Conservation (phyloP, 53 echinoderm and acorn worm genomes). For the Echinarachnius parma region DNA sequence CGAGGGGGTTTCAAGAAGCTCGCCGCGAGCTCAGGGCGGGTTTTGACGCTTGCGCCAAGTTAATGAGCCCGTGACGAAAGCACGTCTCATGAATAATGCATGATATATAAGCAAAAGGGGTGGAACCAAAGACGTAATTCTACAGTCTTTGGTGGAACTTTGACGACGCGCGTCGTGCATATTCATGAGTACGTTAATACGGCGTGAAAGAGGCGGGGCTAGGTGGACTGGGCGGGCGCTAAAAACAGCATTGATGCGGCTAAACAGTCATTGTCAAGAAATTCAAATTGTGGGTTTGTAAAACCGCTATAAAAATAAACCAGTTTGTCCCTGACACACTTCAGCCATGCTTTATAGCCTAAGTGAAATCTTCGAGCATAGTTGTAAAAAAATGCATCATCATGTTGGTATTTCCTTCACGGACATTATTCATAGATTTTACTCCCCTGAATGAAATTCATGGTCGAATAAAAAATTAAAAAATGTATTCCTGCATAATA, state of each 20-base stretch:
- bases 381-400: too few relatives aligned
- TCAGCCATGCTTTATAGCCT: too few relatives aligned
- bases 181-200: constrained; percentile 16
- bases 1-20: constrained; percentile 17
- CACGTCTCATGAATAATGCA: constrained; percentile 7
- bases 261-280: constrained; percentile 21
- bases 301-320: too few relatives aligned
- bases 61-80: constrained; percentile 44
- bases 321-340: too few relatives aligned
- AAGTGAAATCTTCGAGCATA: too few relatives aligned
- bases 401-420: too few relatives aligned
- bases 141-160: too few relatives aligned
- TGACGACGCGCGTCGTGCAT: constrained; percentile 5
- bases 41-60: neutral
- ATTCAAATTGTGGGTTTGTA: neutral
- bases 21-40: neutral
- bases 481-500: too few relatives aligned
- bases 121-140: too few relatives aligned
- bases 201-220: constrained; percentile 5
- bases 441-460: too few relatives aligned
- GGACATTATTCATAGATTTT: too few relatives aligned
- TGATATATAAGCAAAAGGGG: constrained; percentile 29
- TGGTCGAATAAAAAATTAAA: too few relatives aligned
- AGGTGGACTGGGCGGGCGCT: neutral
- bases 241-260: neutral